These are phyloP conservation scores for Xiphophorus hellerii DNA, from an alignment of 2,113 vertebrate genomes.

Conservation along the genomic window DNA sequence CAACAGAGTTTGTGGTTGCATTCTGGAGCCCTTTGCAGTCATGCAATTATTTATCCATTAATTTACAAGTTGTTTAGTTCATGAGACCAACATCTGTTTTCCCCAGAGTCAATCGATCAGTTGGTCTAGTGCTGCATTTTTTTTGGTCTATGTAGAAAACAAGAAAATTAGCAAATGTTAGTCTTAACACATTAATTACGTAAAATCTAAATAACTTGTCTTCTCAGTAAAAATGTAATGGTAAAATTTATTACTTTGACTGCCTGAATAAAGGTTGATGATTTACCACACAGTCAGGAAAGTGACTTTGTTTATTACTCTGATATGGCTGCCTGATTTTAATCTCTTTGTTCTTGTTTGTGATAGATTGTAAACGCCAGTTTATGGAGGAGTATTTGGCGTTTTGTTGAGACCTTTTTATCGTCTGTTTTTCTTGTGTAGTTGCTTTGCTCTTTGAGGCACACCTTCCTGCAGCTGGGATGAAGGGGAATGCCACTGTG, in stretches of 20 bases:
- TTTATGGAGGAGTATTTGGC: constrained; percentile 6
- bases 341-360: constrained; percentile 14
- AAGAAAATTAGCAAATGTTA: neutral
- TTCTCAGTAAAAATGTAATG: neutral
- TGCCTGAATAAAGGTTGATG: constrained; percentile 1
- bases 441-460: constrained; percentile 5
- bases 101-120: neutral
- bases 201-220: neutral
- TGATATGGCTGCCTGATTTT: constrained; percentile 5
- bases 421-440: constrained; percentile 20
- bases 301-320: constrained; percentile 5
- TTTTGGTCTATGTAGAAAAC: neutral
- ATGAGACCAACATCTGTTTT: neutral
- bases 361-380: constrained; percentile 2
- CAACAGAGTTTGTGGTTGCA: neutral
- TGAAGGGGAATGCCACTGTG: constrained; percentile 66
- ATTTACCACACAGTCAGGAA: constrained; percentile 16
- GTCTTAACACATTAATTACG: neutral
- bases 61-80: neutral
- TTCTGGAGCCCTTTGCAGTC: neutral
- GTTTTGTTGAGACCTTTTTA: constrained; percentile 18
- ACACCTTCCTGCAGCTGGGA: constrained; percentile 55
- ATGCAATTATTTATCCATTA: neutral
- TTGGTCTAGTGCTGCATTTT: neutral
- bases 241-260: constrained; percentile 32